Evolutionary conservation across 1,140 invertebrate genomes (phyloP), one percentile per base, ranked within the genome.

Genomic region (Heliconius hermathena): DNA sequence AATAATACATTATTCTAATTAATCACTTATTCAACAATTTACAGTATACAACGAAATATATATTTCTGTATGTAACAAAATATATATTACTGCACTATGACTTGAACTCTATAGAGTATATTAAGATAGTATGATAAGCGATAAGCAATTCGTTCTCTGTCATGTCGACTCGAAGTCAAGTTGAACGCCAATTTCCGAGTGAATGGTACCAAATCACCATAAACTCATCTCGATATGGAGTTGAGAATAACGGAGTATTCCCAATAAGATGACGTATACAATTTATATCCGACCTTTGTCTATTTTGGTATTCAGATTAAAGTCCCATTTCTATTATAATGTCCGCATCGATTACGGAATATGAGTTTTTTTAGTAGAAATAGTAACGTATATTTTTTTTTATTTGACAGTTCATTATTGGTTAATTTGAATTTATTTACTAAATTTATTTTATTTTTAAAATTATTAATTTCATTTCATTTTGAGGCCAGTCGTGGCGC

Each of bases 201-300:
- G 89, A 93, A 92, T 92, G 89, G 88, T 90, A 93, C 91, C 90
- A 88, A 94, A 94, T 94, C 93, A 93, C 92, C 91, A 94, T 94
- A 94, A 93, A 93, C 82, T 87, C 89, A 91, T 93, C 91, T 90
- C 85, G 87, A 93, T 94, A 94, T 94, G 91, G 93, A 91, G 85
- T 90, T 88, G 86, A 85, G 85, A 89, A 85, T 94, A 93, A 93
- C 91, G 91, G 92, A 85, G 87, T 85, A 87, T 89, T 89, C 80
- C 82, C 85, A 85, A 87, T 84, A 81, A 84, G 88, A 86, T 90
- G 90, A 90, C 88, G 88, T 88, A 88, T 84, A 85, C 83, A 84
- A 85, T 85, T 86, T 89, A 86, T 87, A 88, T 89, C 60, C 89
- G 88, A 93, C 91, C 92, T 85, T 85, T 84, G 77, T 76, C 81